phyloP scores from a whole-genome alignment of 2,797 vertebrate species.

The Lerista edwardsae region DNA sequence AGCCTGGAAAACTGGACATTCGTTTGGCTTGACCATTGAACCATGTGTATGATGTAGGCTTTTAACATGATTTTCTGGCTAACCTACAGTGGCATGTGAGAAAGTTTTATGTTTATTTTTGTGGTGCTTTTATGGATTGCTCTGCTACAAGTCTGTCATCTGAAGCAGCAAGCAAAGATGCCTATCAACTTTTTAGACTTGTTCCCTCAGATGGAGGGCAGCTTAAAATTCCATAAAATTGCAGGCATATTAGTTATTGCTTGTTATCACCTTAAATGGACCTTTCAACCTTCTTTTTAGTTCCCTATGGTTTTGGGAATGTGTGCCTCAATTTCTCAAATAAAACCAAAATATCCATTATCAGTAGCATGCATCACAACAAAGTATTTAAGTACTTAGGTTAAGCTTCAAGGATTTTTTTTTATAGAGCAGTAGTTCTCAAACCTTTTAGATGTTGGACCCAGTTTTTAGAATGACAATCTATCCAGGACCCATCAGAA shows the following conservation, averaged over 20 bases:
- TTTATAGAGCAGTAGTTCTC: too few relatives aligned
- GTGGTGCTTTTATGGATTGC: neutral
- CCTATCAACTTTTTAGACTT: neutral
- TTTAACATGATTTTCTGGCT: conserved; percentile 11
- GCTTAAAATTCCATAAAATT: too few relatives aligned
- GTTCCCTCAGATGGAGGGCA: neutral
- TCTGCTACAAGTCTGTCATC: neutral
- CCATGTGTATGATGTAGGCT: neutral
- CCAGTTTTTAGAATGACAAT: too few relatives aligned
- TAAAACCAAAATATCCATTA: neutral
- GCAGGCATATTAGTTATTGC: neutral
- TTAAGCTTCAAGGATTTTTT: neutral
- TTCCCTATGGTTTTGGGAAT: neutral
- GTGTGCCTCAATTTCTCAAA: neutral
- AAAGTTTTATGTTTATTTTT: neutral
- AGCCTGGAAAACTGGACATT: neutral
- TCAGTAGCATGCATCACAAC: neutral
- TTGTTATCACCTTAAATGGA: neutral
- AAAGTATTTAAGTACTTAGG: neutral
- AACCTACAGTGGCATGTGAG: neutral
- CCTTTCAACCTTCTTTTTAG: neutral
- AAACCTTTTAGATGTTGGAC: too few relatives aligned
- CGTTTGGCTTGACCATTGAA: neutral
- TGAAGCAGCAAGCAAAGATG: neutral
- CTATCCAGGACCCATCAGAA: too few relatives aligned